Percentiles rank a stretch among this genome's conserved stretches.
Evolutionary conservation across 2,113 vertebrate genomes (phyloP).

Genomic region (Daphoenositta chrysoptera): DNA sequence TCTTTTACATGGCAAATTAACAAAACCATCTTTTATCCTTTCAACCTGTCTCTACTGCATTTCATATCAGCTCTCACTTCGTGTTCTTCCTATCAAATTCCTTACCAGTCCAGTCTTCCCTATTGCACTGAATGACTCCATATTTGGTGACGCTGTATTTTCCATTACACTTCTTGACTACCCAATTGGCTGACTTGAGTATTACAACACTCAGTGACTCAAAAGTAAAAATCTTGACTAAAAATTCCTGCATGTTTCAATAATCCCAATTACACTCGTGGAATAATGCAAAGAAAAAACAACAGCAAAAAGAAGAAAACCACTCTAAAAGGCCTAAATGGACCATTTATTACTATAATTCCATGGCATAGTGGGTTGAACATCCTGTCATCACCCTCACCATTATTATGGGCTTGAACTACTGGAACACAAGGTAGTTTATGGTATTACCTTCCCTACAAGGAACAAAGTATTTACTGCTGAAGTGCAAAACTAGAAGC

Average conservation of each 20-base stretch:
- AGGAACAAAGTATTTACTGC: accelerated
- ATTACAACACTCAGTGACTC: background rate
- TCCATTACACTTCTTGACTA: background rate
- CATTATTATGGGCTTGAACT: background rate
- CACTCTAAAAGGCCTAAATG: background rate
- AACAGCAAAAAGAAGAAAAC: background rate
- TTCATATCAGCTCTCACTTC: background rate
- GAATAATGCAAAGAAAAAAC: background rate
- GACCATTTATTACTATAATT: background rate
- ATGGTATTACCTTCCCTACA: background rate
- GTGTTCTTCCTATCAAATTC: background rate
- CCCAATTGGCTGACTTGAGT: background rate
- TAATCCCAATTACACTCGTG: background rate
- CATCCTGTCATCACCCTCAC: background rate
- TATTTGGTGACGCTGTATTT: background rate
- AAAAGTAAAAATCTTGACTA: background rate
- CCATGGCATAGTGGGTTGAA: background rate
- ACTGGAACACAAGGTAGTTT: background rate
- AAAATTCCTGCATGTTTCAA: background rate
- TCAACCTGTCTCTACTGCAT: background rate
- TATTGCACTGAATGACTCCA: background rate
- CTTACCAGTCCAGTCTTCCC: background rate
- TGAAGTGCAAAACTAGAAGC: background rate
- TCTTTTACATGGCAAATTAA: background rate
- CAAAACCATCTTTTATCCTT: background rate